Base-by-base conservation (phyloP, 2,888 invertebrate species). In the Emesis furor region DNA sequence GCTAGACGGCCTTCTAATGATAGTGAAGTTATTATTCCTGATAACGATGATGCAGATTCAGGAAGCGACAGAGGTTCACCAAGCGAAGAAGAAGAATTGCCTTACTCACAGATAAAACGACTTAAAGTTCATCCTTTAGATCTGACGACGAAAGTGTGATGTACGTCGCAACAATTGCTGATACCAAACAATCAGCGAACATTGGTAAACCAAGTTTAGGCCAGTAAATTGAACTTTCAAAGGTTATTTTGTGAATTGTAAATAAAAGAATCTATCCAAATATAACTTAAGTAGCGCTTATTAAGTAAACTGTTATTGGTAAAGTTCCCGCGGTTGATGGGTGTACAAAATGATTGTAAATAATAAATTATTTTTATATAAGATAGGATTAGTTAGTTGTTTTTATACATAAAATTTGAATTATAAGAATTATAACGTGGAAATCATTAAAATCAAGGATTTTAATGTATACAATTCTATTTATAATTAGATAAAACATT, bases 61-160 rank as follows among this genome's bases (percentile, higher is more conserved):
- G 95, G 92, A 59, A 96, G 96, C 85, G 96, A 94, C 51, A 96
- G 92, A 37, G 97, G 94, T 32, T 95, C 96, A 0, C 96, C 94
- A 79, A 97, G 97, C 86, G 97, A 96, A 86, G 94, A 96, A 75
- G 94, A 95, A 88, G 96, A 98, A 90, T 95, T 97, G 79, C 94
- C 97, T 62, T 97, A 97, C 91, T 96, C 97, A 62, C 97, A 97
- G 90, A 96, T 97, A 82, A 97, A 97, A 92, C 94, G 97, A 91
- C 97, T 97, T 91, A 97, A 97, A 90, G 95, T 97, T 73, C 97
- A 97, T 86, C 98, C 98, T 30, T 93, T 98, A 85, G 98, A 98
- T 93, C 96, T 98, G 89, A 98, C 98, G 85, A 98, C 98, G 91
- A 98, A 98, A 97, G 98, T 98, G 92, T 98, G 97, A 97, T 94